Evolutionary conservation across 2,113 vertebrate species (phyloP), one percentile per base, ranked within the genome.

Genomic region (Stigmatopora nigra): DNA sequence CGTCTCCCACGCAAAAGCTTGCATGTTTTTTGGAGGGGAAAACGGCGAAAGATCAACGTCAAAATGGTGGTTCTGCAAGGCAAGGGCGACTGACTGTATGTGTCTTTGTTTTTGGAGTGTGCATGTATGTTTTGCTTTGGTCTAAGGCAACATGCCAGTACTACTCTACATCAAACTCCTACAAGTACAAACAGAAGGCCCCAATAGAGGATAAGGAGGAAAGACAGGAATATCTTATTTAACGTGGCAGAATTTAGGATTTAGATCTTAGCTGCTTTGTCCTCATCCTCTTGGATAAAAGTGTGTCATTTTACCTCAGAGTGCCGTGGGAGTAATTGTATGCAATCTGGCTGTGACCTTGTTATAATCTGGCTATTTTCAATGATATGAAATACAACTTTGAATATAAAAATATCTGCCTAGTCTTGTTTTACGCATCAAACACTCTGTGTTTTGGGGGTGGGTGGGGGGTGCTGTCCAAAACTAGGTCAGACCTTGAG

Each of bases 401-500:
- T 35, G 64, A 67, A 75, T 44, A 35, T 6, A 7, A 71, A 73
- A 80, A 70, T 74, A 67, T 48, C 71, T 25, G 59, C 63, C 57
- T 71, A 70, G 72, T 69, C 67, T 71, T 67, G 66, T 79, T 76
- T 65, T 48, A 70, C 74, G 72, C 78, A 84, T 77, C 73, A 63
- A 64, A 64, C 63, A 49, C 8, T 20, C 57, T 47, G 62, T 46
- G 68, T 47, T n/a, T n/a, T n/a, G 55, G 51, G 52, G 60, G 25
- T 58, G 44, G 45, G 41, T 61, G 64, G 64, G 58, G 58, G 49
- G 15, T 48, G 61, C 61, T 70, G 71, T 79, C 81, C 78, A 79
- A 81, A 87, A 73, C 71, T 87, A 85, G 83, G 85, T 87, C 85
- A 85, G 79, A 78, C 77, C 73, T 65, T 59, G 72, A 67, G 71